Evolutionary conservation across 2,797 vertebrate species (phyloP), one percentile per base, ranked within the genome.

Genomic region (Sciaenops ocellatus): DNA sequence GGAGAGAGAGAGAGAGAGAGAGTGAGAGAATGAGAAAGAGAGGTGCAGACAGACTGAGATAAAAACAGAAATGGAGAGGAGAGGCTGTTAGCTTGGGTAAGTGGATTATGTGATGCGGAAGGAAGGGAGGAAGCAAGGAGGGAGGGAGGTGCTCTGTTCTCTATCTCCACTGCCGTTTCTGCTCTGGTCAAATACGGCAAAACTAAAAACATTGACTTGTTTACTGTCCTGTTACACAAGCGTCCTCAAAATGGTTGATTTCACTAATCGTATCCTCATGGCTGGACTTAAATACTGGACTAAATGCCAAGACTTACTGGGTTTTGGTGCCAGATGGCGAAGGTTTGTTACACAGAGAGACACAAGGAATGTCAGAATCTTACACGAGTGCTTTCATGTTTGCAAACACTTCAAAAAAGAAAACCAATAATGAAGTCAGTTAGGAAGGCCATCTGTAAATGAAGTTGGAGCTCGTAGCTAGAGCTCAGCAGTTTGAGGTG

Each of bases 71-170:
- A 83, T 72, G 73, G 44, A 79, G 80, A 80, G 77, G 80, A 80
- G 77, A 69, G 67, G 89, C 69, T 65, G 78, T 80, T 80, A 63
- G 84, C 75, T 84, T 51, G 84, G 73, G 75, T 85, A 87, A 90
- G 76, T 72, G 87, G 91, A 89, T 90, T 89, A 90, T 89, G 78
- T 79, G 82, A 77, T 73, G 60, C 71, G 82, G 69, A 83, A 50
- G 81, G 66, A 80, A 55, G 54, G 59, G 55, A 50, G 78, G 79
- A 79, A 79, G 72, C 8, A 83, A 47, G 81, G 66, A 79, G 48
- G 51, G 59, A 57, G 52, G 78, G 79, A 79, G 79, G 72, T 71
- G 62, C 48, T 70, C 20, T 54, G 71, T 82, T 73, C 79, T 80
- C 69, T 56, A 52, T 77, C 46, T 57, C 42, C 4, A 5, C 74